Evolutionary conservation across 1,140 invertebrate genomes (phyloP).

Genomic region (Glomeris maerens): DNA sequence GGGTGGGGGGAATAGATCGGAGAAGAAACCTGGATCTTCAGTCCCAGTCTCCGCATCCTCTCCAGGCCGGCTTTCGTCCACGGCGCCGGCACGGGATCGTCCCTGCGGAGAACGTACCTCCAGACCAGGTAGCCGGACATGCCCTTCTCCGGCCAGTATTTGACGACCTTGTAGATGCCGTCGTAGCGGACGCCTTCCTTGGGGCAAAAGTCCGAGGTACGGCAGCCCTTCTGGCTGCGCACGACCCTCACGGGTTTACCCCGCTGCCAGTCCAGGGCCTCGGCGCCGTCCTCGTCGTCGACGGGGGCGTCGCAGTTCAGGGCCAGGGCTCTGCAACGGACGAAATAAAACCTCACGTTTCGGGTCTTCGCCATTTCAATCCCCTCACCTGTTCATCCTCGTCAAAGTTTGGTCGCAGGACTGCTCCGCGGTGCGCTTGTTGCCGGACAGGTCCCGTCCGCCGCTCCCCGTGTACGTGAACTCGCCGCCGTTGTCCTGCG

Average conservation of each 20-base stretch:
- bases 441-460: slow-evolving; percentile 64
- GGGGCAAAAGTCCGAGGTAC: slow-evolving; percentile 64
- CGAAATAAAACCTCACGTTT: slow-evolving; percentile 8
- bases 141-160: slow-evolving; percentile 66
- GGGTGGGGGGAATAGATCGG: no score
- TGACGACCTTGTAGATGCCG: slow-evolving; percentile 45
- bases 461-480: slow-evolving; percentile 75
- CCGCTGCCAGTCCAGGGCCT: slow-evolving; percentile 52
- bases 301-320: slow-evolving; percentile 55
- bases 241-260: slow-evolving; percentile 68
- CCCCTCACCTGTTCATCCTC: slow-evolving; percentile 52
- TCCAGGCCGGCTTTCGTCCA: slow-evolving; percentile 62
- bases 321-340: slow-evolving; percentile 49
- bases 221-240: slow-evolving; percentile 52
- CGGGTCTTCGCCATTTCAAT: slow-evolving; percentile 2
- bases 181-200: slow-evolving; percentile 48
- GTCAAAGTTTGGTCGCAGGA: slow-evolving; percentile 66
- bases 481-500: slow-evolving; percentile 57
- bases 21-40: no score
- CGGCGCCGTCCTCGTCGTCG: slow-evolving; percentile 47
- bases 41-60: slow-evolving; percentile 29
- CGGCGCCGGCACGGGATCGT: slow-evolving; percentile 62
- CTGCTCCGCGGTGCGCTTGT: slow-evolving; percentile 63
- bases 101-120: slow-evolving; percentile 60
- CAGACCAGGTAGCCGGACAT: slow-evolving; percentile 66